Evolutionary conservation across 2,113 vertebrate genomes (phyloP), one percentile per base, ranked within the genome.

Genomic region (Hipposideros armiger): DNA sequence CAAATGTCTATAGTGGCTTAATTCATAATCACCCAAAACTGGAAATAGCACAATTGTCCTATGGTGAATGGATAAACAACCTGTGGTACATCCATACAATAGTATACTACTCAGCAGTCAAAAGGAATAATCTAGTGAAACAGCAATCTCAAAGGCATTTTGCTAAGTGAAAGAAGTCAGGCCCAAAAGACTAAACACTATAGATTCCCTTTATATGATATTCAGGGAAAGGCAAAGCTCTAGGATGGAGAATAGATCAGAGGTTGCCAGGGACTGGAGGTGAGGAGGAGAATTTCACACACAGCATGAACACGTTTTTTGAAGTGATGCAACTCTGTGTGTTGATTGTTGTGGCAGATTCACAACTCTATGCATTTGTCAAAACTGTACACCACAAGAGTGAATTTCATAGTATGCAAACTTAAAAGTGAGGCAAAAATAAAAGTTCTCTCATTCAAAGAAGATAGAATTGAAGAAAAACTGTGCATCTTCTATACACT

Each of bases 341-440:
- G 70, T 64, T 90, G 62, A 64, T 60, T 60, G 20, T 69, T 42
- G 50, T 80, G 4, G 10, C 28, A 28, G 52, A 56, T 24, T 66
- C 6, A 66, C 4, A 88, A 72, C 32, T n/a, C 70, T 72, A 30
- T 2, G 66, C 19, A 78, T 67, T 90, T 73, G 26, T 82, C 32
- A 56, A 86, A 86, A 64, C 11, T 64, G 4, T 32, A 60, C 2
- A 60, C 32, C 24, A 58, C 52, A 77, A 84, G 52, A 56, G 11
- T 45, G 9, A 60, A 76, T 73, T 87, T 76, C 73, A 64, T 54
- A 13, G 4, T 2, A 69, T 15, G 3, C 3, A 62, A 56, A 78
- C 52, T 60, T 70, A 50, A 88, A 95, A 86, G 56, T 94, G 20
- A 87, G 93, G 82, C 47, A 80, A 72, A 82, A 94, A 78, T 87